Percentiles rank a stretch among this genome's conserved stretches.
Evolutionary conservation across 2,888 invertebrate species (phyloP).

Genomic region (Coenonympha arcania): DNA sequence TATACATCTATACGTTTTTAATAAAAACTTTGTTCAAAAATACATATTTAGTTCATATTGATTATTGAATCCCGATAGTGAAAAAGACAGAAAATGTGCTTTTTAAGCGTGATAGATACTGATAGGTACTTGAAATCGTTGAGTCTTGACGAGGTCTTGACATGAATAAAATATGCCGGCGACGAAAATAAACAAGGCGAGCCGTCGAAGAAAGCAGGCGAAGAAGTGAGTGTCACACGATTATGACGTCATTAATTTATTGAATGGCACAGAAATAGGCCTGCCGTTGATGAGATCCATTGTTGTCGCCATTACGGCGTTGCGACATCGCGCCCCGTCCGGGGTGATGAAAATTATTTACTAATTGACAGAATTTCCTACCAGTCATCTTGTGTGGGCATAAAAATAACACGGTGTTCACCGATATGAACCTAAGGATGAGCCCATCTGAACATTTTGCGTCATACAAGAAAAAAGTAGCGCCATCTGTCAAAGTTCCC

Average conservation of each 20-base stretch:
- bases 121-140: too few relatives aligned
- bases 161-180: neutral
- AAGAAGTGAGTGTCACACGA: slow-evolving; percentile 15
- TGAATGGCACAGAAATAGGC: slow-evolving; percentile 16
- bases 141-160: neutral
- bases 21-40: too few relatives aligned
- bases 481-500: too few relatives aligned
- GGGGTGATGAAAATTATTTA: slow-evolving; percentile 16
- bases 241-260: slow-evolving; percentile 23
- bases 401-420: neutral
- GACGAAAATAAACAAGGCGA: slow-evolving; percentile 5
- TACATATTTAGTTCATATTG: too few relatives aligned
- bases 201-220: neutral
- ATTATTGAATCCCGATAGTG: too few relatives aligned
- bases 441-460: too few relatives aligned
- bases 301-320: slow-evolving; percentile 16
- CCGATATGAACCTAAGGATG: too few relatives aligned
- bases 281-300: slow-evolving; percentile 16
- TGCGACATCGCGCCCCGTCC: slow-evolving; percentile 4
- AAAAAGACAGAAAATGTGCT: too few relatives aligned
- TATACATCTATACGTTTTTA: too few relatives aligned
- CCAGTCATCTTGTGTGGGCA: neutral
- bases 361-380: slow-evolving; percentile 15
- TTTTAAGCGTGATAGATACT: too few relatives aligned
- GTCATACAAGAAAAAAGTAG: too few relatives aligned